Conservation (phyloP, 2,797 vertebrate genomes). For the Gymnothorax reevesii region DNA sequence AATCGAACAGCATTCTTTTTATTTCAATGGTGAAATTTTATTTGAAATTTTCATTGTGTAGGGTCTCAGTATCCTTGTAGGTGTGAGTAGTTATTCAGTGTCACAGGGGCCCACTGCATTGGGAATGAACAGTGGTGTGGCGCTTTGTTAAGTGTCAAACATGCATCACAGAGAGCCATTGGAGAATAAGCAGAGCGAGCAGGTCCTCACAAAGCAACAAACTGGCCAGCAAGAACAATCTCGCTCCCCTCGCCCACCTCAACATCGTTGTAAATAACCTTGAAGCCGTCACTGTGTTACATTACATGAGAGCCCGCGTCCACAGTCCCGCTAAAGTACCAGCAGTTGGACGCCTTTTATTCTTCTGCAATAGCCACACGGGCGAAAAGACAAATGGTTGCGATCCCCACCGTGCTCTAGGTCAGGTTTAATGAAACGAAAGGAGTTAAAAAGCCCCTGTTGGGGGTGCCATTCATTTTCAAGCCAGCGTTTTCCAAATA, state of each 20-base stretch:
- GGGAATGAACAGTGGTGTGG: conserved; percentile 16
- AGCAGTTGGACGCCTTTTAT: conserved; percentile 42
- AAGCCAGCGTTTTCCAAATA: background rate
- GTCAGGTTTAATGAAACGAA: conserved; percentile 17
- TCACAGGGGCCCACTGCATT: background rate
- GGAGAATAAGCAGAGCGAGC: conserved; percentile 45
- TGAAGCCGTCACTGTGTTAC: conserved; percentile 55
- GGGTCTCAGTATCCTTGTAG: too few relatives aligned
- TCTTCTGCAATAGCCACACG: conserved; percentile 30
- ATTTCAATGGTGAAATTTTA: too few relatives aligned
- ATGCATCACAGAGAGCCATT: conserved; percentile 45
- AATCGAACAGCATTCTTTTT: too few relatives aligned
- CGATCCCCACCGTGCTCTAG: conserved; percentile 18
- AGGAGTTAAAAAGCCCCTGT: background rate
- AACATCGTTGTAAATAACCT: conserved; percentile 55
- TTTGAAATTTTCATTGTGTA: too few relatives aligned
- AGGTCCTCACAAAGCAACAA: conserved; percentile 48
- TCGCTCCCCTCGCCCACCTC: conserved; percentile 47
- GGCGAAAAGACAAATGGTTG: conserved; percentile 39
- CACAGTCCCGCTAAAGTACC: conserved; percentile 36
- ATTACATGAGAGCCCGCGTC: conserved; percentile 32
- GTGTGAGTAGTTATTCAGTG: background rate
- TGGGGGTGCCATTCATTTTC: background rate
- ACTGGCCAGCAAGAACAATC: conserved; percentile 45
- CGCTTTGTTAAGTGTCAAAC: conserved; percentile 39